Evolutionary conservation across 2,113 vertebrate species (phyloP).

Genomic region (Coryphaenoides rupestris): DNA sequence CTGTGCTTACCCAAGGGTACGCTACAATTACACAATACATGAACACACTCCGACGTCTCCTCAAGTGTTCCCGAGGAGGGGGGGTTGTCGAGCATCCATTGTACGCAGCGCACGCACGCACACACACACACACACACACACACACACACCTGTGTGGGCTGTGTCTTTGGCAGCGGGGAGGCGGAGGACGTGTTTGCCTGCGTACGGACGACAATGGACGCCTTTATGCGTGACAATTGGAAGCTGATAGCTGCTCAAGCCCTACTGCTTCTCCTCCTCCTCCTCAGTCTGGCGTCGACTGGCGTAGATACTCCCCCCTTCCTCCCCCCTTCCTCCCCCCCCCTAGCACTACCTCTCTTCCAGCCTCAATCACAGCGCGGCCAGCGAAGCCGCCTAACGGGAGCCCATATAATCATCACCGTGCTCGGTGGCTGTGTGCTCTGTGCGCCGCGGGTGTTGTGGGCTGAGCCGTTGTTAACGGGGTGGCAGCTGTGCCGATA

Average conservation of each 20-base stretch:
- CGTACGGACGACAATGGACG: constrained; percentile 34
- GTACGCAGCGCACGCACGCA: too few species aligned
- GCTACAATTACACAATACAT: too few species aligned
- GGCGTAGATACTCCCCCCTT: constrained; percentile 35
- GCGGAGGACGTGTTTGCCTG: constrained; percentile 54
- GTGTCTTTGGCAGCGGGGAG: constrained; percentile 59
- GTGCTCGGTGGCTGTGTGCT: constrained; percentile 55
- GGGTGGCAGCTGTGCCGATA: constrained; percentile 62
- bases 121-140: too few species aligned
- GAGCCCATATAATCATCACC: constrained; percentile 62
- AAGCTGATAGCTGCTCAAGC: constrained; percentile 61
- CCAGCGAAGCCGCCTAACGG: constrained; percentile 40
- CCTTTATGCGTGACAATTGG: constrained; percentile 52
- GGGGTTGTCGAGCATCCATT: too few species aligned
- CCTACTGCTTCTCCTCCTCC: constrained; percentile 27
- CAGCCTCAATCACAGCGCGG: constrained; percentile 45
- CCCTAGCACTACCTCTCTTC: too few species aligned
- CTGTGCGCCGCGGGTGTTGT: constrained; percentile 44
- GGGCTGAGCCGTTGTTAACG: constrained; percentile 53
- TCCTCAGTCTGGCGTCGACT: constrained; percentile 49
- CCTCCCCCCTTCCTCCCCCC: constrained; percentile 38
- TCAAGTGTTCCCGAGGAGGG: too few species aligned
- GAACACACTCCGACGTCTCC: too few species aligned
- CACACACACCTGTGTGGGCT: constrained; percentile 34
- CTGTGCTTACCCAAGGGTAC: too few species aligned